Percentiles rank a stretch among this genome's conserved stretches.
phyloP scores from a whole-genome alignment of 2,797 vertebrate species.

The Protosalanx chinensis region DNA sequence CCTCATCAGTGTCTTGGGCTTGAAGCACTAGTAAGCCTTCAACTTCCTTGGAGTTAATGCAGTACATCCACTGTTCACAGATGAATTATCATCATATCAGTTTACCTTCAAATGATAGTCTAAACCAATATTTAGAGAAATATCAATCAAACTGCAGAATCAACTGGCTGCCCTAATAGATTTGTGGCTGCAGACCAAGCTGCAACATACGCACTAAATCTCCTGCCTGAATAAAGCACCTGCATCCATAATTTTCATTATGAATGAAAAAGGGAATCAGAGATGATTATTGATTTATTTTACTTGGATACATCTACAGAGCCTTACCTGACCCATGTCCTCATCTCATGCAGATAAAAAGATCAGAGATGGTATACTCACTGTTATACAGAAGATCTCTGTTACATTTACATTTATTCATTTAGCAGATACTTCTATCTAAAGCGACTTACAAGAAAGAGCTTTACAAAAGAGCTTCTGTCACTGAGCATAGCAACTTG shows the following conservation, averaged over 20 bases:
- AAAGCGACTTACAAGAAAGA: too few species aligned
- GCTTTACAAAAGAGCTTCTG: too few species aligned
- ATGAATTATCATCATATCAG: neutral
- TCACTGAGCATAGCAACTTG: too few species aligned
- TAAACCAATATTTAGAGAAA: slow-evolving; percentile 2
- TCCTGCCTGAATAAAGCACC: neutral
- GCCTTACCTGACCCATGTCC: slow-evolving; percentile 23
- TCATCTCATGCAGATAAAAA: slow-evolving; percentile 20
- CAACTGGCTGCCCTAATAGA: neutral
- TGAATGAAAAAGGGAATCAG: slow-evolving; percentile 15
- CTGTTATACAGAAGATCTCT: slow-evolving; percentile 50
- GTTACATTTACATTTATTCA: neutral
- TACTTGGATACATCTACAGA: neutral
- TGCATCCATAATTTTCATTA: slow-evolving; percentile 17
- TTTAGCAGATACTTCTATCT: too few species aligned
- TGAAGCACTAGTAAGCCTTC: slow-evolving; percentile 17
- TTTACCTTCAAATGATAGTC: slow-evolving; percentile 1
- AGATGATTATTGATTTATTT: slow-evolving; percentile 23
- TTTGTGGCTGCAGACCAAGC: neutral
- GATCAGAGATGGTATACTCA: slow-evolving; percentile 29
- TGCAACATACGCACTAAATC: neutral
- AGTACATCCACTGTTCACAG: neutral
- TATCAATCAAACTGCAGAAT: neutral
- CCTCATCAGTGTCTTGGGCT: slow-evolving; percentile 14
- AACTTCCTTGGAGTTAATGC: neutral